Base-by-base conservation (phyloP, 2,113 vertebrate genomes). In the Pomatorhinus ruficollis region DNA sequence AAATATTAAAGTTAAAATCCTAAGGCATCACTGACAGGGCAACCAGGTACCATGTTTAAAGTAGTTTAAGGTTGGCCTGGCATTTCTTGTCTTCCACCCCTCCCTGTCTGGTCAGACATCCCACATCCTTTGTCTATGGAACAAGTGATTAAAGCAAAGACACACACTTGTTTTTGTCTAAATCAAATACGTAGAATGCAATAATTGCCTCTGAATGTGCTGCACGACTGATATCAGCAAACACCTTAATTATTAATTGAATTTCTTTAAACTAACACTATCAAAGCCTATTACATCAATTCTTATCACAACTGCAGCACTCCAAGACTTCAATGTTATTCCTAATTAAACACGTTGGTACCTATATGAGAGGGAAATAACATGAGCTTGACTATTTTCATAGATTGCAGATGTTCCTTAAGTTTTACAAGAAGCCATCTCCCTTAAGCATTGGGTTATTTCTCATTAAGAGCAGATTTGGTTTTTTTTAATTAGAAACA, bases 231-330 rank as follows among this genome's bases (percentile, higher is more conserved):
- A 75, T 94, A 95, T 45, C 80, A 89, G 83, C 76, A 87, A 96
- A 95, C 71, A 95, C 76, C 76, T 90, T 87, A 89, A 94, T 94
- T 94, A 96, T 94, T 95, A 94, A 95, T 82, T 89, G 85, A 93
- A 90, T 90, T 89, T 87, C 72, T 96, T 95, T 93, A 95, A 92
- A 86, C 63, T 77, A 93, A 77, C 83, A 28, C 14, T 94, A 94
- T 95, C 93, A 95, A 97, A 96, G 95, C 80, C 69, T 83, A 68
- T 81, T 85, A 92, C 49, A 93, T 70, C 83, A 93, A 78, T 47
- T 63, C 93, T 96, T 96, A 95, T 94, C 95, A 89, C 45, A 90
- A 84, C 57, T 39, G 76, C 61, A 84, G 49, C 83, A 82, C 90
- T 94, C 72, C 60, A 92, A 71, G 44, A 82, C 66, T 82, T 89